Percentiles rank a stretch among this genome's conserved stretches.
Evolutionary conservation across 2,888 invertebrate genomes (phyloP).

Genomic region (Zhuqinia jingwanae): DNA sequence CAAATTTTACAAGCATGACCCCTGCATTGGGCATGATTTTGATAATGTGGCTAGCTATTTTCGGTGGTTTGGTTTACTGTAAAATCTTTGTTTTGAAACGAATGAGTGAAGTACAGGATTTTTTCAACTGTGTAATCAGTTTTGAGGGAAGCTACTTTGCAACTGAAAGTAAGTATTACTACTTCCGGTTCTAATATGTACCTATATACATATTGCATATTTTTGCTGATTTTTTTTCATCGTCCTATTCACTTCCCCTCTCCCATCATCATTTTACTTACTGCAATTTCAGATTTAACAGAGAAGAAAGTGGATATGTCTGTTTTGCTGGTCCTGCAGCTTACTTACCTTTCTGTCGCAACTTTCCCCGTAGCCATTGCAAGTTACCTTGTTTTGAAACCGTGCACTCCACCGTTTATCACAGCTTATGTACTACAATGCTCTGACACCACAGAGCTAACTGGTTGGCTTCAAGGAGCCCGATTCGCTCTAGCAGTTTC

Average conservation of each 20-base stretch:
- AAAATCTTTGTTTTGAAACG: background rate
- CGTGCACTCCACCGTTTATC: slow-evolving; percentile 42
- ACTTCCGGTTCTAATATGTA: background rate
- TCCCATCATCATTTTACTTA: background rate
- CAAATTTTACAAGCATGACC: slow-evolving; percentile 22
- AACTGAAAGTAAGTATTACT: background rate
- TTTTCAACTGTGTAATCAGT: slow-evolving; percentile 45
- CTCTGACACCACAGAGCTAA: background rate
- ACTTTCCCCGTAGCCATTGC: slow-evolving; percentile 32
- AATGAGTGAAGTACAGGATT: background rate
- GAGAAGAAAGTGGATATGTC: background rate
- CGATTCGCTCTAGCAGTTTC: slow-evolving; percentile 9
- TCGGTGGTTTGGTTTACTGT: background rate
- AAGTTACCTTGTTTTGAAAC: slow-evolving; percentile 25
- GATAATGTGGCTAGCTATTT: slow-evolving; percentile 42
- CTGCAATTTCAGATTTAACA: background rate
- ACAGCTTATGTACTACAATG: slow-evolving; percentile 38
- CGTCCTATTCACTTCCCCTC: no score
- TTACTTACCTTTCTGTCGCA: slow-evolving; percentile 11
- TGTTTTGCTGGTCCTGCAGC: slow-evolving; percentile 22
- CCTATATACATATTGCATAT: no score
- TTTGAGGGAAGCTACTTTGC: slow-evolving; percentile 46
- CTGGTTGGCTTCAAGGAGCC: background rate
- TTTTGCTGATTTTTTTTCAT: no score
- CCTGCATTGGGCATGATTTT: slow-evolving; percentile 25